Evolutionary conservation across 2,113 vertebrate species (phyloP), one percentile per base, ranked within the genome.

Genomic region (Macrotis lagotis): DNA sequence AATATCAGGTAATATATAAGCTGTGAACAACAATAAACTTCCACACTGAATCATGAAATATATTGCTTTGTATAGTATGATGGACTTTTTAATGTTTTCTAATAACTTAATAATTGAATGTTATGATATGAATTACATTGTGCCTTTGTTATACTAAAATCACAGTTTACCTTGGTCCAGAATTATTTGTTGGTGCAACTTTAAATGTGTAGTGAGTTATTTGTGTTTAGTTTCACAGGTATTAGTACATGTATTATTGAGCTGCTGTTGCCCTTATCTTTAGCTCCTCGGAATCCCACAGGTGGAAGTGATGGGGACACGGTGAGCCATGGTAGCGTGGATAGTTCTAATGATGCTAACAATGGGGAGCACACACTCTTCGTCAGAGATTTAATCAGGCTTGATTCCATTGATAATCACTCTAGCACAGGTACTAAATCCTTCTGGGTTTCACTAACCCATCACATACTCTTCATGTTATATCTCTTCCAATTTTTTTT

Each of bases 321-420:
- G 92, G 98, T 99, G 98, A 99, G 99, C 98, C 99, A 98, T 51
- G 98, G 99, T 96, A 99, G 99, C 94, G 98, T 98, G 91, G 99
- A 99, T 98, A 99, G 99, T 98, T 98, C 99, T 92, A 99, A 98
- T 89, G 99, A 99, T 97, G 98, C 98, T 97, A 99, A 99, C 96
- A 98, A 96, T 95, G 99, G 99, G 97, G 99, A 99, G 95, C 99
- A 98, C 96, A 98, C 98, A 37, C 97, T 99, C 93, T 99, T 99
- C 95, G 98, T 98, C 97, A 98, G 96, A 96, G 98, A 98, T 97
- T 98, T 98, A 97, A 96, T 99, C 98, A 98, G 98, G 92, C 98
- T 98, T 97, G 99, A 99, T 94, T 98, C 98, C 95, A 94, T 98
- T 98, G 99, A 98, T 97, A 99, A 98, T 98, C 98, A 98, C 97